phyloP scores from a whole-genome alignment of 2,113 vertebrate genomes.

The Peromyscus maniculatus region DNA sequence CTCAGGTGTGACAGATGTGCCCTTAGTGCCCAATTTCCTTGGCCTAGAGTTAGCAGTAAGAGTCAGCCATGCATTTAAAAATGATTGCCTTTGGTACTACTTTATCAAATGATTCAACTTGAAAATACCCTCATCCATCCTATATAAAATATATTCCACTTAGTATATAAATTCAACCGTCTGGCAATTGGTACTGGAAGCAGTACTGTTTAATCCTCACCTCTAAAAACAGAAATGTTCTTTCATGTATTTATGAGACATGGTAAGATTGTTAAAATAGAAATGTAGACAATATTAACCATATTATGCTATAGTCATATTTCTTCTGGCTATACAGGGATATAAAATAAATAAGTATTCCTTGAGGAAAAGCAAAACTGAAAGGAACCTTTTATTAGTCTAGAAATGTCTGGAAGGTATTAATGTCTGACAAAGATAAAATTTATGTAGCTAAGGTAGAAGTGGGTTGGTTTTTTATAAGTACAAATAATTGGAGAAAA shows the following conservation, averaged over 20 bases:
- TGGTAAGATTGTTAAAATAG: conserved; percentile 48
- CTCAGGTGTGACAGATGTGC: background rate
- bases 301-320: conserved; percentile 4
- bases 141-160: conserved; percentile 49
- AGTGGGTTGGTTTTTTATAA: conserved; percentile 13
- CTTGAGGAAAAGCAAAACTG: conserved; percentile 54
- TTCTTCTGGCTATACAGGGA: background rate
- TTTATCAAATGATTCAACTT: conserved; percentile 52
- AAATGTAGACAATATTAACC: conserved; percentile 39
- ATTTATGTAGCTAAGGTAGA: conserved; percentile 46
- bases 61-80: conserved; percentile 43
- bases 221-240: conserved; percentile 21
- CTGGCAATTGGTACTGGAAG: conserved; percentile 4
- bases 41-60: background rate
- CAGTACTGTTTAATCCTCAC: conserved; percentile 20
- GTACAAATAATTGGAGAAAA: conserved; percentile 42
- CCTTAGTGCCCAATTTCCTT: conserved; percentile 1
- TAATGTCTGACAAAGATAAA: background rate
- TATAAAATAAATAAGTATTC: conserved; percentile 26
- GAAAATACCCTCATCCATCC: background rate
- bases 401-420: conserved; percentile 39
- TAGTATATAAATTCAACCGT: conserved; percentile 46
- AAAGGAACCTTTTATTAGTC: conserved; percentile 22
- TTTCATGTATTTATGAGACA: conserved; percentile 15
- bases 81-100: background rate